Conservation (phyloP, 2,797 vertebrate genomes). For the Psittacula echo region DNA sequence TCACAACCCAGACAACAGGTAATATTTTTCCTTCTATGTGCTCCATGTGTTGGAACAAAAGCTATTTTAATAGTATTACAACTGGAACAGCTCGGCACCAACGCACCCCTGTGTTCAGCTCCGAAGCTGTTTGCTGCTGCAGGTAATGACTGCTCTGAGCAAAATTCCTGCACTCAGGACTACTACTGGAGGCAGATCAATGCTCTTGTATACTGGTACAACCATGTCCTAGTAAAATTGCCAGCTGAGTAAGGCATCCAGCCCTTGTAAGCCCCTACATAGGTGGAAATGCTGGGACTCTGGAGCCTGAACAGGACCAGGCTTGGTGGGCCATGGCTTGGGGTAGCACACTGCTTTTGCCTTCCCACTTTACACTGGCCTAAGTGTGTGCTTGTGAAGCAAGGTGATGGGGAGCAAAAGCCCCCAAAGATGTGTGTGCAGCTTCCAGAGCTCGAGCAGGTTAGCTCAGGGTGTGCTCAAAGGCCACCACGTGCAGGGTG, state of each 20-base stretch:
- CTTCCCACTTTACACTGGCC: background rate
- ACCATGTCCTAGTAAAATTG: background rate
- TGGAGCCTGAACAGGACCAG: background rate
- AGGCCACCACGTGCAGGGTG: background rate
- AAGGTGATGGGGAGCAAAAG: background rate
- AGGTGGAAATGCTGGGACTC: background rate
- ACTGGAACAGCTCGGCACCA: background rate
- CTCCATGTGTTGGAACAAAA: slow-evolving; percentile 33
- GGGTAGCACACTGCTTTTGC: background rate
- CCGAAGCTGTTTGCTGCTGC: background rate
- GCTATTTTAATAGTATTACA: slow-evolving; percentile 2
- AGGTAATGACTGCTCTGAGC: background rate
- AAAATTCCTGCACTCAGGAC: background rate
- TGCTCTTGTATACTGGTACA: background rate
- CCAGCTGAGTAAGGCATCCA: background rate
- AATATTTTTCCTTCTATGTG: slow-evolving; percentile 26
- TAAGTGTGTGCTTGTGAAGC: background rate
- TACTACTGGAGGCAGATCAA: background rate
- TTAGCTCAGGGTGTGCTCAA: background rate
- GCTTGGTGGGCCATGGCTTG: background rate
- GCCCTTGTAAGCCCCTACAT: rapidly evolving
- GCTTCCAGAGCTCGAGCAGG: background rate
- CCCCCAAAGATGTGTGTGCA: background rate
- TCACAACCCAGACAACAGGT: slow-evolving; percentile 9
- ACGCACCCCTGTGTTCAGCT: background rate